Conservation (phyloP, 2,888 invertebrate species). For the Cheilosia grossa region DNA sequence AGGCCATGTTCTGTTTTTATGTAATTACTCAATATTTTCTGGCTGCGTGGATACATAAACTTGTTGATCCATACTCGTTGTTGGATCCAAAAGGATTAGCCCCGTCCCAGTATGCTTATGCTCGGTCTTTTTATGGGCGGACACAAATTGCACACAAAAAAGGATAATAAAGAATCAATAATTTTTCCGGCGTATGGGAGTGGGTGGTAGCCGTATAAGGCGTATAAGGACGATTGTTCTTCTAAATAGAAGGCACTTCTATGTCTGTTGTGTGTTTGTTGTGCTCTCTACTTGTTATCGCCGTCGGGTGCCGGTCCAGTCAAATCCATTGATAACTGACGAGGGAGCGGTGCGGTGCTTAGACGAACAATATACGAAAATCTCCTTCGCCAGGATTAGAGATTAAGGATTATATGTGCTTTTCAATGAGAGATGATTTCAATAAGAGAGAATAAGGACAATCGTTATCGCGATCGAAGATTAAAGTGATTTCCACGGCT, state of each 20-base stretch:
- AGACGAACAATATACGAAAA: slow-evolving; percentile 30
- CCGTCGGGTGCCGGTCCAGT: slow-evolving; percentile 29
- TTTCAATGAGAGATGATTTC: slow-evolving; percentile 39
- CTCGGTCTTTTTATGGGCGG: slow-evolving; percentile 31
- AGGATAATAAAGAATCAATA: slow-evolving; percentile 70
- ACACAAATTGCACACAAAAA: slow-evolving; percentile 62
- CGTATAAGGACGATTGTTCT: neutral
- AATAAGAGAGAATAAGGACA: slow-evolving; percentile 35
- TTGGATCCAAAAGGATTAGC: slow-evolving; percentile 57
- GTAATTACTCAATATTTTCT: slow-evolving; percentile 52
- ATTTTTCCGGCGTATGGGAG: slow-evolving; percentile 3
- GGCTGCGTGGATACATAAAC: slow-evolving; percentile 22
- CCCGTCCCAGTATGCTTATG: neutral
- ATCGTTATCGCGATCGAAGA: slow-evolving; percentile 58
- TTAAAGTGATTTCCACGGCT: slow-evolving; percentile 47
- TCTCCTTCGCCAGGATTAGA: slow-evolving; percentile 18
- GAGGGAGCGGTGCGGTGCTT: neutral
- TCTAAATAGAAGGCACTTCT: neutral
- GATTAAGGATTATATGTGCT: slow-evolving; percentile 19
- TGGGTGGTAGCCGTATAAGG: neutral
- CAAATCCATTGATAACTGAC: slow-evolving; percentile 23
- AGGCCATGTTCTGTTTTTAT: slow-evolving; percentile 33
- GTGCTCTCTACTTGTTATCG: neutral
- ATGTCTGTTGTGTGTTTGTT: no score
- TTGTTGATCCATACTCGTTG: slow-evolving; percentile 49